These are phyloP conservation scores for Actinernus sp. DNA, from an alignment of 92 coral and sea anemone species.

Conservation along the genomic window DNA sequence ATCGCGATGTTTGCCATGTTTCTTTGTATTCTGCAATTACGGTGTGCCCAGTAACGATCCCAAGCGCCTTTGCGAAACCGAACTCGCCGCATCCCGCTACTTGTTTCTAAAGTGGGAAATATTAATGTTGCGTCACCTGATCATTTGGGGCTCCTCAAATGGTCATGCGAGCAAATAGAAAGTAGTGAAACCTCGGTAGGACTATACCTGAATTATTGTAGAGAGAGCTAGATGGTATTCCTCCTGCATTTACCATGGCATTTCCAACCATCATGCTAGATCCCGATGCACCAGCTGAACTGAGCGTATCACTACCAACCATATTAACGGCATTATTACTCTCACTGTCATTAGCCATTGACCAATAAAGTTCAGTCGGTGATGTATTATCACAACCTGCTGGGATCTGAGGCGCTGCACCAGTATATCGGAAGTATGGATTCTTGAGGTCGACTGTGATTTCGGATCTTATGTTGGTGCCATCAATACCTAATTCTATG, in stretches of 20 bases:
- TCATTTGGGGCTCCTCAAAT: no score
- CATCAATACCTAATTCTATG: constrained; percentile 81
- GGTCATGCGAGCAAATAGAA: no score
- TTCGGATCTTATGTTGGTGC: constrained; percentile 77
- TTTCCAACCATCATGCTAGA: constrained; percentile 49
- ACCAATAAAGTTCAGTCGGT: constrained; percentile 96
- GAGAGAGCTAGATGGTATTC: constrained; percentile 31
- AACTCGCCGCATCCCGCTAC: no score
- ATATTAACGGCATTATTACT: constrained; percentile 23
- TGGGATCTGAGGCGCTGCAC: constrained; percentile 77
- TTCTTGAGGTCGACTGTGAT: constrained; percentile 91
- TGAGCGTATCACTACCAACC: constrained; percentile 26
- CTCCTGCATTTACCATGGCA: constrained; percentile 42
- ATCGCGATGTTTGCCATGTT: no score
- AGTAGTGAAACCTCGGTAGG: no score
- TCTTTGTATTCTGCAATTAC: no score
- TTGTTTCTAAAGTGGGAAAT: no score
- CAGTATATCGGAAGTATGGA: constrained; percentile 97
- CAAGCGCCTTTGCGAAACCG: no score
- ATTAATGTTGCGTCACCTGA: no score
- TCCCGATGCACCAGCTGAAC: constrained; percentile 53
- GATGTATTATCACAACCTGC: constrained; percentile 89
- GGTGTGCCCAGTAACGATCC: no score
- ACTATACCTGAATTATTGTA: no score
- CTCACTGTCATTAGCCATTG: constrained; percentile 49